Base-by-base conservation (phyloP, 23 tunicate species). In the Ascidia mentula region DNA sequence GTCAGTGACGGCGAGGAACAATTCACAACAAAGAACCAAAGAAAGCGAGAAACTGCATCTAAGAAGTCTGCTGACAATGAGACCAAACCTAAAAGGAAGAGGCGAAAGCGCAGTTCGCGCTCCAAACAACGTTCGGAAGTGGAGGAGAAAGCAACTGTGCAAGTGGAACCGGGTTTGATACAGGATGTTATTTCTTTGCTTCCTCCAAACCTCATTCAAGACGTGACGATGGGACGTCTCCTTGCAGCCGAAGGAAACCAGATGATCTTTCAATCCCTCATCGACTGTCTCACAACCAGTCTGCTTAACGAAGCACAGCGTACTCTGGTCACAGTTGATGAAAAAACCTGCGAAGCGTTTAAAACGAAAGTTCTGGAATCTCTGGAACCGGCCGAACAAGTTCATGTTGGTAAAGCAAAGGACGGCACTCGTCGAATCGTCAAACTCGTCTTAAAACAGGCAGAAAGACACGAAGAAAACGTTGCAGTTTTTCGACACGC, bases 201-300 rank as follows among this genome's bases (percentile, higher is more conserved):
- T 4, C 84, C 84, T 18, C 38, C 69, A 38, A 32, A 71, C 32
- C 40, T 80, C n/a, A 38, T 80, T 6, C 84, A 80, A 80, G 84
- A 80, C 40, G 84, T 80, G 2, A 69, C 77, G 22, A 46, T 71
- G 32, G 84, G 84, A 3, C 71, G 84, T n/a, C 34, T 80, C 36
- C 35, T 80, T 46, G 36, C 84, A 13, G n/a, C 77, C 4, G 45
- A 37, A 9, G 15, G 36, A 1, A 46, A 40, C 35, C 36, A 40
- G 40, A 80, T 80, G 77, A 38, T 32, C 18, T 69, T 80, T 17
- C 6, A 26, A 1, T 36, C 42, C 2, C 15, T 80, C 2, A n/a
- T 70, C 6, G 84, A 69, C 15, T 32, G 33, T 20, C 32, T 80
- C 31, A 34, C 18, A 17, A 8, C 84, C 1, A 80, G 77, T 32